These are phyloP conservation scores for Lasioglossum pauxillum DNA, from an alignment of 2,888 invertebrate species.

Conservation along the genomic window DNA sequence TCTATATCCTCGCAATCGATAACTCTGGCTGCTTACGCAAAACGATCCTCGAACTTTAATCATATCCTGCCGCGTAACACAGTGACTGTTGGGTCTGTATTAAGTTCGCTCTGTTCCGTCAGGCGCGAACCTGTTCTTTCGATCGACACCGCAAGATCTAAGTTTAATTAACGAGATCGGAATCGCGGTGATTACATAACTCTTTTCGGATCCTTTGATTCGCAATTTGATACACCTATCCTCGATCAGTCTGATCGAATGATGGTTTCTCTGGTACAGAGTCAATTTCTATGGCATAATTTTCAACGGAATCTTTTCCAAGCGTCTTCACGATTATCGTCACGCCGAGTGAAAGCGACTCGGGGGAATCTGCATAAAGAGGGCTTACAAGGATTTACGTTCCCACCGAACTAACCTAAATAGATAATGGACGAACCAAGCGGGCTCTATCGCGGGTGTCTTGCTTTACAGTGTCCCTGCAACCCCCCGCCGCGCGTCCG, in stretches of 20 bases:
- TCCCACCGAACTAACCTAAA: slow-evolving; percentile 74
- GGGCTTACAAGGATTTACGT: slow-evolving; percentile 41
- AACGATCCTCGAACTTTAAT: slow-evolving; percentile 23
- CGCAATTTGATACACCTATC: no score
- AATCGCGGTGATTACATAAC: not conserved
- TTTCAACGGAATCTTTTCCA: not conserved
- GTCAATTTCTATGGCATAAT: not conserved
- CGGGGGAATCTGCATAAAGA: not conserved
- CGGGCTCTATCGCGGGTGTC: slow-evolving; percentile 71
- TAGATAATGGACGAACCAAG: slow-evolving; percentile 78
- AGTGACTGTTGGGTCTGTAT: not conserved
- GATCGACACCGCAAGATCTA: not conserved
- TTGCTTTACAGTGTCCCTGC: slow-evolving; percentile 62
- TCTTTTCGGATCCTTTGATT: no score
- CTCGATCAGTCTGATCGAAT: no score
- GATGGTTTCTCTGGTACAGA: no score
- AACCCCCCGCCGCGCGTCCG: slow-evolving; percentile 46
- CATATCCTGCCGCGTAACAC: slow-evolving; percentile 2
- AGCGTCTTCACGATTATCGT: not conserved
- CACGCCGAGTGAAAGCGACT: slow-evolving; percentile 24
- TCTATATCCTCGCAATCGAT: not conserved
- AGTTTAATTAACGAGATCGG: not conserved
- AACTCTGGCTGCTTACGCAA: not conserved
- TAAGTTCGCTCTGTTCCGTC: not conserved
- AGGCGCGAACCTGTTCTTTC: not conserved